Conservation (phyloP, 2,888 invertebrate species). For the Schizaphis graminum region DNA sequence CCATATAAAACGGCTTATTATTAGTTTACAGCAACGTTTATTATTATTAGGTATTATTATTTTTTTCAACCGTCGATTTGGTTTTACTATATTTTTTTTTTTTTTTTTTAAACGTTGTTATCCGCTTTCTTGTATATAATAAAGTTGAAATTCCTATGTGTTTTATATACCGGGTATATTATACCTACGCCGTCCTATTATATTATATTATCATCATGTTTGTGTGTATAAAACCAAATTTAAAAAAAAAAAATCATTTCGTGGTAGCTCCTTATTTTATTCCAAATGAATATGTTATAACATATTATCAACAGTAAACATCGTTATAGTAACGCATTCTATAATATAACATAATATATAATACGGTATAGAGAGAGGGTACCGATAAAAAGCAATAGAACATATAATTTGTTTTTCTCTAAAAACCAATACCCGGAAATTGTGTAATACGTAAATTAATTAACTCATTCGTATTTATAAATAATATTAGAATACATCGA, state of each 20-base stretch:
- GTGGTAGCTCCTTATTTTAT: neutral
- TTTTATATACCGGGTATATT: neutral
- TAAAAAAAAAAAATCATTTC: neutral
- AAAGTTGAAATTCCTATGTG: neutral
- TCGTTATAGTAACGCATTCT: neutral
- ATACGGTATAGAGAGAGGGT: neutral
- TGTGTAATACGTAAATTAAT: neutral
- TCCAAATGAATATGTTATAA: neutral
- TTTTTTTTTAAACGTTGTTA: neutral
- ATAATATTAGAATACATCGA: neutral
- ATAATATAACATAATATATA: neutral
- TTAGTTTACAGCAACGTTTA: constrained; percentile 32
- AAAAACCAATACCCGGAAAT: neutral
- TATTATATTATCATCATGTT: neutral
- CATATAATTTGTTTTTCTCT: constrained; percentile 7
- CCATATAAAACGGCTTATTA: constrained; percentile 36
- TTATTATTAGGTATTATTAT: constrained; percentile 24
- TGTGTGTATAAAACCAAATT: neutral
- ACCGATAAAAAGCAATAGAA: neutral
- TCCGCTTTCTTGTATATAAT: neutral
- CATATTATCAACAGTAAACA: neutral
- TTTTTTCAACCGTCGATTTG: neutral
- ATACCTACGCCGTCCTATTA: neutral
- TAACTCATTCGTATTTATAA: constrained; percentile 5
- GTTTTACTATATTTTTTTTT: neutral